Base-by-base conservation (phyloP, 2,888 invertebrate species). In the Sturmia bella region DNA sequence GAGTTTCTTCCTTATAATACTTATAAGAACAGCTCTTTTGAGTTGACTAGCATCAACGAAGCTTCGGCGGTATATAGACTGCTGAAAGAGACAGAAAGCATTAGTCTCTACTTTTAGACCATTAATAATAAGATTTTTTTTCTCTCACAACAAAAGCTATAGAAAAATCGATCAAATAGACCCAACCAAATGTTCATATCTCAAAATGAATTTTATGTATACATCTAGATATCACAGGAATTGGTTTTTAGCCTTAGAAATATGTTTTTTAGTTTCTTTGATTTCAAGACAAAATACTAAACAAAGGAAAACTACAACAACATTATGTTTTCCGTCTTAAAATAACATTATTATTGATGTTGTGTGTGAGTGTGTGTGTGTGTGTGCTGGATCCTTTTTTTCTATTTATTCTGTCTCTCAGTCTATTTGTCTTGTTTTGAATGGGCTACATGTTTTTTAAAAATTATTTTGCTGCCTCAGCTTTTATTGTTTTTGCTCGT, bases 281-380 rank as follows among this genome's bases (percentile, higher is more conserved):
- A 12, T 24, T 39, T n/a, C 2, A 12, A 19, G 7, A 21, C 7
- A 56, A 21, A 43, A 52, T n/a, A 7, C 43, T 12, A 48, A 74
- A 50, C 39, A 72, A 50, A 48, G 9, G 54, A 3, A 27, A 68
- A 43, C 52, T 66, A 45, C 43, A 69, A 63, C 61, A 69, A 54
- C 24, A 63, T 54, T 63, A 54, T 69, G 54, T 63, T 54, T 75
- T 77, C 69, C 69, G 54, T 48, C 54, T 63, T 69, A 19, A 56
- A 69, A 77, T 59, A 59, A 69, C 21, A 69, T 56, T 32, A 63
- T 50, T 72, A 52, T 24, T 54, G 13, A 17, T 66, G 2, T 15
- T 52, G 37, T 48, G 27, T 13, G 32, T 32, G 32, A 5, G 27
- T 27, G 27, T 27, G 27, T 27, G 27, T 27, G 27, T 27, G 27